phyloP scores from a whole-genome alignment of 2,797 vertebrate species.

The Sebastes diploproa region DNA sequence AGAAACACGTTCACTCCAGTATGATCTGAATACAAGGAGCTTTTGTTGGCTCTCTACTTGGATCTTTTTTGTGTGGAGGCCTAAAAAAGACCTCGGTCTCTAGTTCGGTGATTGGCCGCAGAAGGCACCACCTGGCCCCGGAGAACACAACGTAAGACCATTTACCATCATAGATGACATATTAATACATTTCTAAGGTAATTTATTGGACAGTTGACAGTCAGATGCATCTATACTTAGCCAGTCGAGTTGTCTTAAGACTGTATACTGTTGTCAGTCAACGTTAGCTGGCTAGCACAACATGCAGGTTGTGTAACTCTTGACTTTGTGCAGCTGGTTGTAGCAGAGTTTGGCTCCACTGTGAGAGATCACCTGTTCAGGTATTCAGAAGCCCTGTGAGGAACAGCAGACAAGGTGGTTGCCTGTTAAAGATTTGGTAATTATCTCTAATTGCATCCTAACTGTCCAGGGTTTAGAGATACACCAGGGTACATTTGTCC shows the following conservation, averaged over 20 bases:
- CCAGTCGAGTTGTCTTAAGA: background rate
- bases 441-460: background rate
- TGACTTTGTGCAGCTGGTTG: background rate
- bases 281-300: background rate
- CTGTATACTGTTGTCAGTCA: background rate
- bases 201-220: background rate
- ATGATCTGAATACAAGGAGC: rapidly evolving
- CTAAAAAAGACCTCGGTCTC: constrained; percentile 25
- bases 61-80: constrained; percentile 17
- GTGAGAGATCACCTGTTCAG: background rate
- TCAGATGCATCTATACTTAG: background rate
- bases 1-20: rapidly evolving
- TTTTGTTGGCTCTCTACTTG: rapidly evolving
- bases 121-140: background rate
- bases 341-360: background rate
- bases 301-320: background rate
- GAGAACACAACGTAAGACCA: rapidly evolving
- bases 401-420: too few relatives aligned
- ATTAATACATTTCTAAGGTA: rapidly evolving
- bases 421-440: too few relatives aligned
- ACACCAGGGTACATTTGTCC: background rate
- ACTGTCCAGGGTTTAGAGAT: background rate
- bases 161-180: background rate
- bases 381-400: background rate
- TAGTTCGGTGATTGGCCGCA: background rate